Base-by-base conservation (phyloP, 1,140 invertebrate species). In the Leptestheria dahalacensis region DNA sequence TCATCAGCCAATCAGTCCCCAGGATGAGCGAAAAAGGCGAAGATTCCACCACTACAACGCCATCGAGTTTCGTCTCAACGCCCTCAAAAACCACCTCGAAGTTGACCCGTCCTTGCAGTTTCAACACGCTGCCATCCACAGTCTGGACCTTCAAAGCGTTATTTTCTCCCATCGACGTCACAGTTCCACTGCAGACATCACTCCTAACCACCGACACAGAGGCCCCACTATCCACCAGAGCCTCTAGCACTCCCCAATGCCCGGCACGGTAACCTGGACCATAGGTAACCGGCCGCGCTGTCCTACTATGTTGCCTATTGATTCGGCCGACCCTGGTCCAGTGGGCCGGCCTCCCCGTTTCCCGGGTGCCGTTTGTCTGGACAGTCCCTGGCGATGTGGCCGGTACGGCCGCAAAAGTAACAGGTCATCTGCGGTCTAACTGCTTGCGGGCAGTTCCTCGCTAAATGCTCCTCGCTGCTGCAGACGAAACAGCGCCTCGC, bases 361-460 rank as follows among this genome's bases (percentile, higher is more conserved):
- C 48, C 57, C 48, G 57, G 15, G n/a, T n/a, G 29, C n/a, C 29
- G 18, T 41, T 12, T 12, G 25, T 84, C 84, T 0, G 86, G 85
- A 73, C 88, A 91, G 71, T 84, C 86, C 62, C 85, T 82, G 41
- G 86, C 85, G 71, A 91, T 85, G 74, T 94, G 91, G 50, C 89
- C 89, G 63, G 81, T 79, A 77, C 88, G 88, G 74, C 86, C 86
- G 75, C 88, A 91, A 70, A 84, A 87, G 76, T 88, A 91, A 76
- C 88, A 90, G 65, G 83, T 59, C 33, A 20, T 21, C 29, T 53
- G 2, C 20, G 46, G 29, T 18, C 9, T 12, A 18, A n/a, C 57
- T 51, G 20, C 1, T 49, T 48, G 12, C n/a, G 29, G 48, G 25
- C 10, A 48, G 23, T 46, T 46, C 23, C 57, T n/a, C n/a, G n/a